Evolutionary conservation across 2,797 vertebrate species (phyloP).

Genomic region (Acridotheres tristis): DNA sequence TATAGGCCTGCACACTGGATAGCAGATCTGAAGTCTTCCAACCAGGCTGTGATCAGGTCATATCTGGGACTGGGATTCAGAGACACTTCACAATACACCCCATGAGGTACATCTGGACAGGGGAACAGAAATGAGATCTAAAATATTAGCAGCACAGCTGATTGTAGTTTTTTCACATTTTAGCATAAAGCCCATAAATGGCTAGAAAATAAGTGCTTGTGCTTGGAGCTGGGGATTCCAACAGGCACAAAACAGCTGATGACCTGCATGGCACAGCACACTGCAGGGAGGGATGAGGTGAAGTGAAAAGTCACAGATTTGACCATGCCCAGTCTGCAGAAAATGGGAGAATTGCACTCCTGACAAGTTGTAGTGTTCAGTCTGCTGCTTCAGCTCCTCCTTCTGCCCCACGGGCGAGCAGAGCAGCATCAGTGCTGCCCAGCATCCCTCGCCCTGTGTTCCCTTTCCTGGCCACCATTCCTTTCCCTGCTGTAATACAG

Average conservation of each 20-base stretch:
- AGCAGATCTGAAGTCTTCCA: not conserved
- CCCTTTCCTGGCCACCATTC: not conserved
- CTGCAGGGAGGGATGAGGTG: not conserved
- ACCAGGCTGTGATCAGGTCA: not conserved
- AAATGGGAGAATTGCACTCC: not conserved
- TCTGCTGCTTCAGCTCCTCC: not conserved
- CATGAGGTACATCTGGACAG: accelerated
- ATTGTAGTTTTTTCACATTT: not conserved
- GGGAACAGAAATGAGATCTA: not conserved
- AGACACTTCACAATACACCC: accelerated
- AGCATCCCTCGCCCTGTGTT: accelerated
- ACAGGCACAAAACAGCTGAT: accelerated
- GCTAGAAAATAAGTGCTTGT: not conserved
- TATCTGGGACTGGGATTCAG: not conserved
- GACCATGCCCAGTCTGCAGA: not conserved
- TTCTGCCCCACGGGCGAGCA: accelerated
- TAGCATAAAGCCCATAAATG: accelerated
- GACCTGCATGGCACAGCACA: not conserved
- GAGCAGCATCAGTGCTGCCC: not conserved
- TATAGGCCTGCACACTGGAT: not conserved
- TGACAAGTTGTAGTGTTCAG: accelerated
- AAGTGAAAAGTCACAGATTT: not conserved
- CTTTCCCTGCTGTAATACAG: not conserved
- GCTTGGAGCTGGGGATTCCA: not conserved
- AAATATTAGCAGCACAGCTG: not conserved